phyloP scores from a whole-genome alignment of 2,113 vertebrate genomes.

The Hypanus sabinus region DNA sequence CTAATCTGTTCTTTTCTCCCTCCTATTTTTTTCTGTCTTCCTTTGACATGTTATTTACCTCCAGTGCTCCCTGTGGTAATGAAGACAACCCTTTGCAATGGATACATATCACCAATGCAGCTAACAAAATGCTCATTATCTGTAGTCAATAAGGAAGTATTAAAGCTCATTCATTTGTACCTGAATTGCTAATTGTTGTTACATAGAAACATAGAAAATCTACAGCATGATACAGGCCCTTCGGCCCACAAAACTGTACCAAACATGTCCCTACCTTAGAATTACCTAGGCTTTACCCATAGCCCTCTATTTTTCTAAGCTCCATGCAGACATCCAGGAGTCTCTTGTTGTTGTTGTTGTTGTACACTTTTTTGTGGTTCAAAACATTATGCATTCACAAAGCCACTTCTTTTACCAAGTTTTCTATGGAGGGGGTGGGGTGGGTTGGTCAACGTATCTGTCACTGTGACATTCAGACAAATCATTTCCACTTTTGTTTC shows the following conservation, averaged over 20 bases:
- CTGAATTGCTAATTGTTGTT: not conserved
- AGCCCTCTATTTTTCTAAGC: no score
- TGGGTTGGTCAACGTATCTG: not conserved
- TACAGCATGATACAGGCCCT: no score
- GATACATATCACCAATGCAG: not conserved
- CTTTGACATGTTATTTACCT: not conserved
- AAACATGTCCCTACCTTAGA: no score
- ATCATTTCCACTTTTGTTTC: not conserved
- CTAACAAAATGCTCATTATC: not conserved
- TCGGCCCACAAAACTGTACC: no score
- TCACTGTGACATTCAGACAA: not conserved
- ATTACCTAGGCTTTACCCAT: no score
- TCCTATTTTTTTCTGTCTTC: not conserved
- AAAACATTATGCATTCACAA: not conserved
- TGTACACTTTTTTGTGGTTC: not conserved
- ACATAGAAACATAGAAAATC: no score
- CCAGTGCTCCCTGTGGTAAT: not conserved
- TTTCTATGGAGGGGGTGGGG: not conserved
- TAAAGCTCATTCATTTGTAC: not conserved
- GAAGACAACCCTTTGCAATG: not conserved
- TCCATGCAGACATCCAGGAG: no score
- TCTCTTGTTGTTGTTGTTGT: no score
- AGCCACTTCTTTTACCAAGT: not conserved
- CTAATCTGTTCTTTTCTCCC: not conserved
- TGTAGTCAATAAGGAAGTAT: not conserved